Percentiles rank a stretch among this genome's conserved stretches.
These are phyloP conservation scores for Lapara coniferarum DNA, from an alignment of 2,888 invertebrate species.

Conservation along the genomic window DNA sequence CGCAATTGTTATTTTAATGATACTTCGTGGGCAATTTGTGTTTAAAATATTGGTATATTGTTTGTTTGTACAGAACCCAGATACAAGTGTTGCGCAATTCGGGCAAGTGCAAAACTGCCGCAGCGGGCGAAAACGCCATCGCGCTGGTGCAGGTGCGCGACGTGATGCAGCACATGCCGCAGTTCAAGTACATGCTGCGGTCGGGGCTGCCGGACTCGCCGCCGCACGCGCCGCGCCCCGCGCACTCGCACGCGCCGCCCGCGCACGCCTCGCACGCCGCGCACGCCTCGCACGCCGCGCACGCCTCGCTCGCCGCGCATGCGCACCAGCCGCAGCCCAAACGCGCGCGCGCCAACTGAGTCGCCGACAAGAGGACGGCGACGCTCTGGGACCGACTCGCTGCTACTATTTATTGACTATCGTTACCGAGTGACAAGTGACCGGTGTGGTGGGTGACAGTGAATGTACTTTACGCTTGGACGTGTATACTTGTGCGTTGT, in stretches of 20 bases:
- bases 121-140: slow-evolving; percentile 87
- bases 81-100: slow-evolving; percentile 89
- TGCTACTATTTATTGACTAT: too few species aligned
- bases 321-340: slow-evolving; percentile 47
- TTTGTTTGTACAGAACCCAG: slow-evolving; percentile 83
- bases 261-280: slow-evolving; percentile 18
- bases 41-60: background rate
- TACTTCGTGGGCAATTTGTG: too few species aligned
- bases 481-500: too few species aligned
- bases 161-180: slow-evolving; percentile 93
- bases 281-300: slow-evolving; percentile 30
- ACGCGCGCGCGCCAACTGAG: slow-evolving; percentile 70
- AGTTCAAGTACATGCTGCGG: slow-evolving; percentile 93
- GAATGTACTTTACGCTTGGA: slow-evolving; percentile 3
- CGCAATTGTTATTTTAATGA: too few species aligned
- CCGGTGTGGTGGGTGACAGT: slow-evolving; percentile 24
- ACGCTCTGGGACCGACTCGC: too few species aligned
- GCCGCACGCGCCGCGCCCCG: slow-evolving; percentile 39
- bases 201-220: slow-evolving; percentile 58
- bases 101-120: slow-evolving; percentile 87
- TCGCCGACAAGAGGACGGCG: background rate
- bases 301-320: slow-evolving; percentile 26
- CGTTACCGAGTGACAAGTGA: too few species aligned
- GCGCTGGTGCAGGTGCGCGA: slow-evolving; percentile 92
- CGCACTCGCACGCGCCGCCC: slow-evolving; percentile 45